phyloP scores from a whole-genome alignment of 1,140 invertebrate genomes.

The Leptinotarsa texana region DNA sequence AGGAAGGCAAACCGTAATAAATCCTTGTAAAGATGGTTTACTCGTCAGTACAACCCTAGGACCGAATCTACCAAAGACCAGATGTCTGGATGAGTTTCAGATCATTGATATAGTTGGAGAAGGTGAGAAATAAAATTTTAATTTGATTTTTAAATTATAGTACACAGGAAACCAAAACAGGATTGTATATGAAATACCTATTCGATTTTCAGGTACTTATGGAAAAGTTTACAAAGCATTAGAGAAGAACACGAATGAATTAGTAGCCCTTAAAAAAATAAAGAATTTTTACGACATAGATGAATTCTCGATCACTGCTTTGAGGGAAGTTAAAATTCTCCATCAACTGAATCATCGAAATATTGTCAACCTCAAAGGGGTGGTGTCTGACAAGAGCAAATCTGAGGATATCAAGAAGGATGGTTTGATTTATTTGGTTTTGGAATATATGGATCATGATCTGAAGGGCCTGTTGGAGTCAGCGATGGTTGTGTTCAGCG shows the following conservation, averaged over 20 bases:
- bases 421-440: slow-evolving; percentile 62
- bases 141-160: no score
- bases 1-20: slow-evolving; percentile 70
- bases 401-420: slow-evolving; percentile 92
- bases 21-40: slow-evolving; percentile 61
- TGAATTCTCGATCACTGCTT: slow-evolving; percentile 99
- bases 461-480: slow-evolving; percentile 98
- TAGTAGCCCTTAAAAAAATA: slow-evolving; percentile 98
- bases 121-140: slow-evolving; percentile 63
- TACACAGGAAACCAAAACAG: no score
- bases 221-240: slow-evolving; percentile 99
- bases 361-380: slow-evolving; percentile 96
- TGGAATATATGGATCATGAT: slow-evolving; percentile 99
- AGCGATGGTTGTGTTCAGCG: slow-evolving; percentile 93
- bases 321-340: slow-evolving; percentile 98
- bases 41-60: slow-evolving; percentile 58
- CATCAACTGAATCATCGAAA: slow-evolving; percentile 96
- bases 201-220: slow-evolving; percentile 64
- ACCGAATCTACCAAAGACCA: slow-evolving; percentile 72
- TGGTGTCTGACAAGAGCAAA: slow-evolving; percentile 83
- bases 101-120: slow-evolving; percentile 97
- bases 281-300: slow-evolving; percentile 98
- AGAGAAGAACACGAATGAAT: slow-evolving; percentile 80
- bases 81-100: slow-evolving; percentile 93
- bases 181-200: background rate